phyloP scores from a whole-genome alignment of 2,113 vertebrate genomes.

The Archilochus colubris region DNA sequence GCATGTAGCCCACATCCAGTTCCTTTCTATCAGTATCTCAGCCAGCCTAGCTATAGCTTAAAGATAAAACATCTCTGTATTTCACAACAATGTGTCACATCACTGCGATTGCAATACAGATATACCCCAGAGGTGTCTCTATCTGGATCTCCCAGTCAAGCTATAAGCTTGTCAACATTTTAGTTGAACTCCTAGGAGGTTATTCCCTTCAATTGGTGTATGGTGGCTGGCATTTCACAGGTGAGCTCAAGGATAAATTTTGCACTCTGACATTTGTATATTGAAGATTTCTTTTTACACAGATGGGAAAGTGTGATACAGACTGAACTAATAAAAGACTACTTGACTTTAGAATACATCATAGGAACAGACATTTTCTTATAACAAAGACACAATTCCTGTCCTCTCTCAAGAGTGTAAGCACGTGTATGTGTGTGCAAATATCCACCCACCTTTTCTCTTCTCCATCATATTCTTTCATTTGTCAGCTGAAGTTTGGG shows the following conservation, averaged over 20 bases:
- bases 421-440: too few relatives aligned
- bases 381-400: neutral
- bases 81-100: neutral
- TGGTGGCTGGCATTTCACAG: neutral
- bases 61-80: neutral
- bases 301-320: neutral
- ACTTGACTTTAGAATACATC: neutral
- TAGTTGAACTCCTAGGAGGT: neutral
- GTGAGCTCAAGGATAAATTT: slow-evolving; percentile 18
- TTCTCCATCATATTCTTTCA: neutral
- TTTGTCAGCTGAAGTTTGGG: neutral
- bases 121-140: neutral
- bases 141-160: neutral
- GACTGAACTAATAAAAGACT: slow-evolving; percentile 32
- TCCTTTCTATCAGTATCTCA: neutral
- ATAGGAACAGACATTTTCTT: neutral
- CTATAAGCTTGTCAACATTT: neutral
- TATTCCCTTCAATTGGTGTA: neutral
- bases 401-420: neutral
- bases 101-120: accelerated
- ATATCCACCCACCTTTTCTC: neutral
- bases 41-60: neutral
- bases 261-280: neutral
- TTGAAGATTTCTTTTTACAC: slow-evolving; percentile 1
- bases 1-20: neutral